These are phyloP conservation scores for Cheiracanthium punctorium DNA, from an alignment of 2,888 invertebrate genomes.

Conservation along the genomic window DNA sequence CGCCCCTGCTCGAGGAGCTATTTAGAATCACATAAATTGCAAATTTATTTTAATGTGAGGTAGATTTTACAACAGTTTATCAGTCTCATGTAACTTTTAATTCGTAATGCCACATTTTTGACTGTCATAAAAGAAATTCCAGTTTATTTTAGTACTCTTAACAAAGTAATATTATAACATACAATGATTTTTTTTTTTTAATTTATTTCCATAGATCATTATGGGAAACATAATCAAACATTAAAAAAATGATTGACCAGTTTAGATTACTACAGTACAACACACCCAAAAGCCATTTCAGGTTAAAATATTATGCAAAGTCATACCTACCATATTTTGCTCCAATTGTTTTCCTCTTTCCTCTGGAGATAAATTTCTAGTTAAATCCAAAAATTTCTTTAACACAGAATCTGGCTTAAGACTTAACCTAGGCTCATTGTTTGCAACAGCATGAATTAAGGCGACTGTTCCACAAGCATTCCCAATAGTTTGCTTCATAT, in stretches of 20 bases:
- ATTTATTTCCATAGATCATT: no score
- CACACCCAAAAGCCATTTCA: not conserved
- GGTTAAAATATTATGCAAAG: not conserved
- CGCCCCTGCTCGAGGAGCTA: no score
- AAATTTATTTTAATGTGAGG: no score
- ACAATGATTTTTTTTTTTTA: no score
- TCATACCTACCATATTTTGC: slow-evolving; percentile 78
- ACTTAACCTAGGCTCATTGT: slow-evolving; percentile 76
- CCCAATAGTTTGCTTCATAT: slow-evolving; percentile 91
- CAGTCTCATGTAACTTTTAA: no score
- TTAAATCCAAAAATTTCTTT: slow-evolving; percentile 85
- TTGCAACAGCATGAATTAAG: slow-evolving; percentile 93
- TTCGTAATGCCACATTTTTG: no score
- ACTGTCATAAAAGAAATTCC: no score
- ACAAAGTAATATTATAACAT: no score
- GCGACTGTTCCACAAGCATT: slow-evolving; percentile 99
- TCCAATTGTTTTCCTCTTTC: slow-evolving; percentile 86
- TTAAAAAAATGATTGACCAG: not conserved
- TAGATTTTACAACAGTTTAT: no score
- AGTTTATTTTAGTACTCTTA: no score
- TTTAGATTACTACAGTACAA: not conserved
- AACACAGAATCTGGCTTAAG: slow-evolving; percentile 76
- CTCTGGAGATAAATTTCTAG: slow-evolving; percentile 82
- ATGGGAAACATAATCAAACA: no score
- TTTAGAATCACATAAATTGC: no score